Conservation (phyloP, 2,113 vertebrate genomes). For the Sterna hirundo region DNA sequence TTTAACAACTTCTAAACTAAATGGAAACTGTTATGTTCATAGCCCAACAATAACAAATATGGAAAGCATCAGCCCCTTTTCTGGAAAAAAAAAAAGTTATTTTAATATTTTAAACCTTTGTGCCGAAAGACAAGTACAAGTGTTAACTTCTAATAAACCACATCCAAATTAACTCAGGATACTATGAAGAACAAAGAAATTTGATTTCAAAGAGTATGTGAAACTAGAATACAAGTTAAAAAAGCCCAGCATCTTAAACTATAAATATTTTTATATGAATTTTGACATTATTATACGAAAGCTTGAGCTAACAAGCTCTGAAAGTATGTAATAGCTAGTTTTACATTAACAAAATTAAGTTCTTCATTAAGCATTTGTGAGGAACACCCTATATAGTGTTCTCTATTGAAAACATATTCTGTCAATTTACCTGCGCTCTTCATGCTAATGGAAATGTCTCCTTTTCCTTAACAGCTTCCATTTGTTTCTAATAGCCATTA, state of each 20-base stretch:
- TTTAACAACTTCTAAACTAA: neutral
- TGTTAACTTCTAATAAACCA: neutral
- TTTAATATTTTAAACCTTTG: neutral
- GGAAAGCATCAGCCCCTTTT: neutral
- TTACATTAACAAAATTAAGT: neutral
- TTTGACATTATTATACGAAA: neutral
- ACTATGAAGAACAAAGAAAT: neutral
- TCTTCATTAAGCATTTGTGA: neutral
- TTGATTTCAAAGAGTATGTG: neutral
- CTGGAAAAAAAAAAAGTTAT: neutral
- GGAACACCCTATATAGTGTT: neutral
- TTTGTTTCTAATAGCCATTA: neutral
- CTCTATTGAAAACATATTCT: neutral
- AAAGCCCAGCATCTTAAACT: neutral
- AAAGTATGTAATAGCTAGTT: neutral
- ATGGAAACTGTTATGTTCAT: neutral
- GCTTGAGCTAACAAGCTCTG: neutral
- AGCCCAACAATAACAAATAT: neutral
- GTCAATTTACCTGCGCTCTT: neutral
- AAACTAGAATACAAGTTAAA: neutral
- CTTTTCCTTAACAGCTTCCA: neutral
- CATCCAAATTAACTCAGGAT: neutral
- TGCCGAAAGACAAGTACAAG: neutral
- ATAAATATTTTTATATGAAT: neutral
- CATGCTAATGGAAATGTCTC: neutral